Evolutionary conservation across 2,113 vertebrate genomes (phyloP).

Genomic region (Arvicanthis niloticus): DNA sequence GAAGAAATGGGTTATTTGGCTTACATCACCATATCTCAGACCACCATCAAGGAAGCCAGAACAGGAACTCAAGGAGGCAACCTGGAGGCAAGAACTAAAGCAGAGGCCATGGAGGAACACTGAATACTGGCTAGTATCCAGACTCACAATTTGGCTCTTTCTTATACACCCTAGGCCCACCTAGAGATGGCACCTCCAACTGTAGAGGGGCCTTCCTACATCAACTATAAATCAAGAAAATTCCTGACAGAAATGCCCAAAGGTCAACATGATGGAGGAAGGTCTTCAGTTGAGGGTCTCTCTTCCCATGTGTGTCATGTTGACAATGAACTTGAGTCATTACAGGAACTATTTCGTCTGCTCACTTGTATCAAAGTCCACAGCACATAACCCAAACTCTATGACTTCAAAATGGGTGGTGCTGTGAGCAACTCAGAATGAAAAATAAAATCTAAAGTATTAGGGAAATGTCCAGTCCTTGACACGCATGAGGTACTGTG

Average conservation of each 20-base stretch:
- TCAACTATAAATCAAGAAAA: neutral
- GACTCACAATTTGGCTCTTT: neutral
- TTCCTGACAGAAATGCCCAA: neutral
- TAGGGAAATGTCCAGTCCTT: rapidly evolving
- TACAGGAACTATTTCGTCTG: neutral
- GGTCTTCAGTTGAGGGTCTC: neutral
- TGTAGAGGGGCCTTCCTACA: neutral
- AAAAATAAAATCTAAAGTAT: neutral
- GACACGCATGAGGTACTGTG: too few relatives aligned
- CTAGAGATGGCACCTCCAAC: neutral
- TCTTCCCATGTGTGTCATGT: too few relatives aligned
- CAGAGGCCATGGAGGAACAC: neutral
- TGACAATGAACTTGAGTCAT: neutral
- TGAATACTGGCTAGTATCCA: neutral
- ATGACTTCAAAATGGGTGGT: neutral
- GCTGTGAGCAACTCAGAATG: neutral
- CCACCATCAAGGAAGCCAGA: neutral
- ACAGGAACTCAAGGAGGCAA: neutral
- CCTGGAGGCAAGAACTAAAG: neutral
- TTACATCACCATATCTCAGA: neutral
- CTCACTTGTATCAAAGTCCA: neutral
- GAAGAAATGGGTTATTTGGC: neutral
- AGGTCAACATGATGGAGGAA: neutral
- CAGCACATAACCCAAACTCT: neutral
- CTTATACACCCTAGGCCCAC: neutral